Evolutionary conservation across 2,113 vertebrate genomes (phyloP), one percentile per base, ranked within the genome.

Genomic region (Scomber scombrus): DNA sequence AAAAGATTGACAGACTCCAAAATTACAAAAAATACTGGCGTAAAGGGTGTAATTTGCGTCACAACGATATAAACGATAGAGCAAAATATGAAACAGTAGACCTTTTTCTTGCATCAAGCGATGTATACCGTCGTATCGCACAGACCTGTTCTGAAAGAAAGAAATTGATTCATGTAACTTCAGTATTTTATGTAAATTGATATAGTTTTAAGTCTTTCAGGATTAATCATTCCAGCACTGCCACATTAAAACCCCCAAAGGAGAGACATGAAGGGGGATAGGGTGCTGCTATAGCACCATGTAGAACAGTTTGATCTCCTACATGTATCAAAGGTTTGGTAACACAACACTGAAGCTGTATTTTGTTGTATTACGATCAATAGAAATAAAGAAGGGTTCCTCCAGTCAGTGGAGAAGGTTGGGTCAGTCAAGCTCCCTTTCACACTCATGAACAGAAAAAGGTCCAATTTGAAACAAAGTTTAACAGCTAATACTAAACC

Each of bases 191-290:
- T 34, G 3, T 61, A 18, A 56, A 21, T 8, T 14, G 10, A 21
- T 15, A 7, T 6, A 61, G 7, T 29, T 62, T 50, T 47, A 87
- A 14, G 43, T 18, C 82, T 78, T 78, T 64, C 92, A 99, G 98
- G 94, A 98, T 99, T 85, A 99, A 99, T 95, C 98, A 99, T 95
- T 99, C 98, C 94, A 99, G 99, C 92, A 77, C n/a, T n/a, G n/a
- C n/a, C n/a, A n/a, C n/a, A n/a, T n/a, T n/a, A n/a, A n/a, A n/a
- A n/a, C 98, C 98, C 16, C 98, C 97, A 57, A 97, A 99, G 95
- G 91, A 99, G 95, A 99, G 97, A 6, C 96, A 26, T 26, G 23
- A 26, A 26, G 23, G 23, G 23, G 23, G 97, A 1, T 97, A 99
- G 93, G 98, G 97, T 60, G 98, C 98, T 74, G 97, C 97, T 52